Evolutionary conservation across 2,888 invertebrate genomes (phyloP).

Genomic region (Julus scandinavius): DNA sequence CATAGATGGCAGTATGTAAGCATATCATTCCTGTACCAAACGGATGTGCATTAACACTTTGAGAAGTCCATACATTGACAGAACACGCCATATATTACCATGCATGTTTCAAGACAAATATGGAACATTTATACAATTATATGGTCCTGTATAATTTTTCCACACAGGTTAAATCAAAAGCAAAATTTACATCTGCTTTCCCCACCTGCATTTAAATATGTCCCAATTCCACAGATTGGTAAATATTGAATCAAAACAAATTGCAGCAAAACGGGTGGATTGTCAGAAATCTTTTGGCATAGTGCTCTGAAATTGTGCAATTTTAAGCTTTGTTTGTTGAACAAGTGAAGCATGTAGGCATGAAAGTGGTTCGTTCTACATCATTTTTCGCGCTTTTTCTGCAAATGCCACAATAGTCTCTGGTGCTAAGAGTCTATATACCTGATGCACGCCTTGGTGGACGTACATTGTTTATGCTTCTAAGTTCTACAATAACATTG

Average conservation of each 20-base stretch:
- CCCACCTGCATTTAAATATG: neutral
- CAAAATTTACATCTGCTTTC: neutral
- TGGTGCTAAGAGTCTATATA: neutral
- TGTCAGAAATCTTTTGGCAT: no score
- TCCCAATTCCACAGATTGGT: neutral
- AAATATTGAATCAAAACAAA: neutral
- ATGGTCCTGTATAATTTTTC: no score
- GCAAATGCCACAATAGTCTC: neutral
- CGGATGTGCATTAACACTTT: no score
- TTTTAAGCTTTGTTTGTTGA: conserved; percentile 41
- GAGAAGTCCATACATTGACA: no score
- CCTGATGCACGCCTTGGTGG: neutral
- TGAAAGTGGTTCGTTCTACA: conserved; percentile 14
- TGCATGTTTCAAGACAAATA: no score
- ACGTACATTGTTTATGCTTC: neutral
- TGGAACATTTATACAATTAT: no score
- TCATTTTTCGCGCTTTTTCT: neutral
- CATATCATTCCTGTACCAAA: no score
- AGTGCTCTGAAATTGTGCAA: neutral
- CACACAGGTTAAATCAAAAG: no score
- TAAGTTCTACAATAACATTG: neutral
- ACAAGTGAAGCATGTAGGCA: neutral
- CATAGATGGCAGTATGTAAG: no score
- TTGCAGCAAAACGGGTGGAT: no score
- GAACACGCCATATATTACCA: no score